Percentiles rank a stretch among this genome's conserved stretches.
Conservation (phyloP, 2,797 vertebrate genomes). For the Capromys pilorides region DNA sequence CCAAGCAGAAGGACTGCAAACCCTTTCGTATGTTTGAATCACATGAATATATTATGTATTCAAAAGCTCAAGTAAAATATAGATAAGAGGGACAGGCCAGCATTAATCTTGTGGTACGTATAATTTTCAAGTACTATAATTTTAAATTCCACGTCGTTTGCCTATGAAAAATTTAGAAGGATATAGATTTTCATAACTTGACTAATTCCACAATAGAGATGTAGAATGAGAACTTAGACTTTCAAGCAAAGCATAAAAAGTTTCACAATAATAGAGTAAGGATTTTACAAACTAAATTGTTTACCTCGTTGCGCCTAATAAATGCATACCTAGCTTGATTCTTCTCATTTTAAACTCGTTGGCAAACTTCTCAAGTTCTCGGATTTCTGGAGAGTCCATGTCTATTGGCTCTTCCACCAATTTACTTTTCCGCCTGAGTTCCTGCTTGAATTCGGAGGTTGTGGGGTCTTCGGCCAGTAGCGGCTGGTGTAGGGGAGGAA, state of each 20-base stretch:
- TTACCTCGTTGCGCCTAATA: background rate
- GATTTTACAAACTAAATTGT: background rate
- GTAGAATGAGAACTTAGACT: background rate
- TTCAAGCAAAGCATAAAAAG: background rate
- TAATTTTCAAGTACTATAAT: background rate
- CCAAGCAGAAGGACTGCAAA: background rate
- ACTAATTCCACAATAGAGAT: background rate
- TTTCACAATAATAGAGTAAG: background rate
- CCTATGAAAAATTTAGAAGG: background rate
- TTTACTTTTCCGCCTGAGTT: conserved; percentile 92
- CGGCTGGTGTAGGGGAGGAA: conserved; percentile 91
- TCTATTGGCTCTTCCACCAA: conserved; percentile 91
- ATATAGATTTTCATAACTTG: background rate
- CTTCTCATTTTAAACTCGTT: conserved; percentile 98
- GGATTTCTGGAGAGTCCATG: conserved; percentile 97
- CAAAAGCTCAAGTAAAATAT: background rate
- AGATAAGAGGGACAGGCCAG: background rate
- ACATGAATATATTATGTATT: background rate
- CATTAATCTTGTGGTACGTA: background rate
- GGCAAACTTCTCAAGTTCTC: conserved; percentile 97
- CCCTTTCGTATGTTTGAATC: background rate
- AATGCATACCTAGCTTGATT: conserved; percentile 94
- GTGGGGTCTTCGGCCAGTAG: conserved; percentile 92
- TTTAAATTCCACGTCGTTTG: conserved; percentile 2
- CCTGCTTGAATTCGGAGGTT: conserved; percentile 92